Conservation (phyloP, 2,797 vertebrate genomes). For the Rachycentron canadum region DNA sequence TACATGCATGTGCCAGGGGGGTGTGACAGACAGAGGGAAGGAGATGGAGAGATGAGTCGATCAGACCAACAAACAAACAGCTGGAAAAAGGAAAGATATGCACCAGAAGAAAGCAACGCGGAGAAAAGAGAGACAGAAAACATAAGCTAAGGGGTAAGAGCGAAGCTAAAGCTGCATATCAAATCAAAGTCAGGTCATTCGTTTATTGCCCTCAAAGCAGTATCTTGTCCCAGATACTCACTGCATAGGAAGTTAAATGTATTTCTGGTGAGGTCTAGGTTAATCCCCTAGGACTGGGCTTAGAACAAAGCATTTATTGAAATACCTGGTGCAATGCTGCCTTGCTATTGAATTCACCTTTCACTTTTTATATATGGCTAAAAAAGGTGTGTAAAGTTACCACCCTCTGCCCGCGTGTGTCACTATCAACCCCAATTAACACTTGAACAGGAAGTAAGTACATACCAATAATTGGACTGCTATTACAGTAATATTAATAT, state of each 20-base stretch:
- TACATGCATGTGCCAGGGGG: slow-evolving; percentile 10
- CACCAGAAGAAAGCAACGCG: neutral
- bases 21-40: neutral
- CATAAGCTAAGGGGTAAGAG: slow-evolving; percentile 17
- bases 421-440: neutral
- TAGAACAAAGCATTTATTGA: slow-evolving; percentile 62
- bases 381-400: neutral
- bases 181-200: slow-evolving; percentile 67
- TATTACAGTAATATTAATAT: neutral
- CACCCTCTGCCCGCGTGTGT: no score
- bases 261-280: slow-evolving; percentile 63
- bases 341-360: slow-evolving; percentile 2
- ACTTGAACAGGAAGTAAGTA: neutral
- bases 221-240: slow-evolving; percentile 64
- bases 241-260: slow-evolving; percentile 61
- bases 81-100: slow-evolving; percentile 2
- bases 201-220: slow-evolving; percentile 51
- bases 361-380: neutral
- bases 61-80: slow-evolving; percentile 23
- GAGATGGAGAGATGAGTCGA: slow-evolving; percentile 22
- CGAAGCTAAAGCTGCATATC: slow-evolving; percentile 50
- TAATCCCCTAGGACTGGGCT: slow-evolving; percentile 52
- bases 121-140: slow-evolving; percentile 12
- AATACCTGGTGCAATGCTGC: slow-evolving; percentile 24
- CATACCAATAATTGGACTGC: neutral